Conservation (phyloP, 2,888 invertebrate species). For the Ichneumoninae sp. region DNA sequence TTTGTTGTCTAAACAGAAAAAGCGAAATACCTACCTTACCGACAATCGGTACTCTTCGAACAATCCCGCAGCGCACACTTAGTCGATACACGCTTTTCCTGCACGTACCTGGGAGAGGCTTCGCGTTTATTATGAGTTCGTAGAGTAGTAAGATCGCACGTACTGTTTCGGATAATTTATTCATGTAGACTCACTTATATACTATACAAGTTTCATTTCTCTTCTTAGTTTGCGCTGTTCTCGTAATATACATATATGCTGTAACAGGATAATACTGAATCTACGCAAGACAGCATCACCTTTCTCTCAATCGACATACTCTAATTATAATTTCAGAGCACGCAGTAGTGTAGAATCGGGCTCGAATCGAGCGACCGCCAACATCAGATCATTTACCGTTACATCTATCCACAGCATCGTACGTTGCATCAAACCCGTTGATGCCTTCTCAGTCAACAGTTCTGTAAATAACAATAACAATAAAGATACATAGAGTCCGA, state of each 20-base stretch:
- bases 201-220: constrained; percentile 66
- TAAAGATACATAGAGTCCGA: constrained; percentile 5
- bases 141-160: not conserved
- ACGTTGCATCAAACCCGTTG: constrained; percentile 69
- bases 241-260: constrained; percentile 52
- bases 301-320: constrained; percentile 34
- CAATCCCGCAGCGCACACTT: not conserved
- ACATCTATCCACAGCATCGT: constrained; percentile 73
- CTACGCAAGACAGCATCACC: constrained; percentile 62
- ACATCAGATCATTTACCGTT: constrained; percentile 65
- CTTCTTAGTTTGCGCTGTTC: constrained; percentile 44
- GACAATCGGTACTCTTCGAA: not conserved
- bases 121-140: not conserved
- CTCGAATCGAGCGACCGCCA: constrained; percentile 35
- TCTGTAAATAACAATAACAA: constrained; percentile 70
- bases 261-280: constrained; percentile 68
- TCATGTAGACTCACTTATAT: constrained; percentile 58
- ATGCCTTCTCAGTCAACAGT: constrained; percentile 76
- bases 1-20: not conserved
- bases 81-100: not conserved
- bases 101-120: not conserved
- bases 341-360: constrained; percentile 38
- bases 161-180: constrained; percentile 63
- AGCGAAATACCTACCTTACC: not conserved
- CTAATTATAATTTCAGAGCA: constrained; percentile 33